These are phyloP conservation scores for Camponotus floridanus DNA, from an alignment of 1,140 invertebrate species.

Conservation along the genomic window DNA sequence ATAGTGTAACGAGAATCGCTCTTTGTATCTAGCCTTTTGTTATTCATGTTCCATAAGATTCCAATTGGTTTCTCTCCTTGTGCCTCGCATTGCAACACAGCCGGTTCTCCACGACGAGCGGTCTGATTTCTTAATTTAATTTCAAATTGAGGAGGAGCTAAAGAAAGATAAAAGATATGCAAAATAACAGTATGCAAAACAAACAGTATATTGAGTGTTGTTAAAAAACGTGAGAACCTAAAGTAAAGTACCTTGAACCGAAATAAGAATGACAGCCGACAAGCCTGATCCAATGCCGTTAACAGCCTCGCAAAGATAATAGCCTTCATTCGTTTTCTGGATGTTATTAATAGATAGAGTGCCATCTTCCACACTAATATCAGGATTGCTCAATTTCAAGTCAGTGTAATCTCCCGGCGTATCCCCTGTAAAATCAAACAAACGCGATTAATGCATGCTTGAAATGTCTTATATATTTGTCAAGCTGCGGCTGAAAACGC, in stretches of 20 bases:
- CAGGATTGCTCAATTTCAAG: conserved; percentile 94
- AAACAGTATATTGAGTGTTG: background rate
- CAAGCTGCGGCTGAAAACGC: background rate
- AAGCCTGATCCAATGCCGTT: conserved; percentile 98
- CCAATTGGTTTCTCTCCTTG: conserved; percentile 98
- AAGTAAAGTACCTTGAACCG: conserved; percentile 92
- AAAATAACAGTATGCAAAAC: conserved; percentile 49
- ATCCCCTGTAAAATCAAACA: conserved; percentile 88
- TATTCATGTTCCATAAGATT: conserved; percentile 98
- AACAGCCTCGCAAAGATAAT: conserved; percentile 97
- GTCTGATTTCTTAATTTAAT: conserved; percentile 96
- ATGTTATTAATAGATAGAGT: conserved; percentile 95
- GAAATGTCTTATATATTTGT: background rate
- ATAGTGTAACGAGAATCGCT: conserved; percentile 96
- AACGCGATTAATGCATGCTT: background rate
- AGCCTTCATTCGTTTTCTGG: conserved; percentile 96
- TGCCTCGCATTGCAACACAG: conserved; percentile 97
- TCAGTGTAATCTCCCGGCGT: conserved; percentile 97
- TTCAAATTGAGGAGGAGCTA: conserved; percentile 97
- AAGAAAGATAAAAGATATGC: conserved; percentile 78
- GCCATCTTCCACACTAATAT: conserved; percentile 96
- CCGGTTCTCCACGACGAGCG: conserved; percentile 95
- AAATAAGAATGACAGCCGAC: conserved; percentile 96
- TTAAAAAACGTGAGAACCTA: background rate
- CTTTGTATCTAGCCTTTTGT: conserved; percentile 95